These are phyloP conservation scores for Euplexia lucipara DNA, from an alignment of 2,888 invertebrate genomes.

Conservation along the genomic window DNA sequence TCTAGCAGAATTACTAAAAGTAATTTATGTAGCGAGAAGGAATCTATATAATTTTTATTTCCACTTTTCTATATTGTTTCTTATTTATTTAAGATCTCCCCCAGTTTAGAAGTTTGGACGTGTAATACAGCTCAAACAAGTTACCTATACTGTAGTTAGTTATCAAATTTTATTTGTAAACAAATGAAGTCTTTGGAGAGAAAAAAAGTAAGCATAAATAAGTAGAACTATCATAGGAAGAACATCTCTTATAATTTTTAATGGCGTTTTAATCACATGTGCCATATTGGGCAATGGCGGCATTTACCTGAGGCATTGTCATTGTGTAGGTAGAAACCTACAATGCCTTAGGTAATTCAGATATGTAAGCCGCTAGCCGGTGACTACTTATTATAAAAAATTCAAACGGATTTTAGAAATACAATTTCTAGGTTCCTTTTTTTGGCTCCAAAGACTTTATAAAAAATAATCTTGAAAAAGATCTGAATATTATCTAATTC, in stretches of 20 bases:
- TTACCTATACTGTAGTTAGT: slow-evolving; percentile 82
- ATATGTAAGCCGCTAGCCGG: too few species aligned
- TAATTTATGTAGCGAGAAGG: slow-evolving; percentile 44
- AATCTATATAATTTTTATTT: not conserved
- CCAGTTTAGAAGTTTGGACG: slow-evolving; percentile 63
- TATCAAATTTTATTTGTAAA: slow-evolving; percentile 52
- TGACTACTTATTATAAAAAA: not conserved
- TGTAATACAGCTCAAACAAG: slow-evolving; percentile 86
- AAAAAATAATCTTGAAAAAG: slow-evolving; percentile 66
- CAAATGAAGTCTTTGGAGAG: slow-evolving; percentile 37
- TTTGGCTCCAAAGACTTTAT: slow-evolving; percentile 57
- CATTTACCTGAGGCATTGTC: too few species aligned
- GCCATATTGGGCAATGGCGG: too few species aligned
- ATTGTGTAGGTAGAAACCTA: too few species aligned
- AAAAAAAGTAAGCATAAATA: not conserved
- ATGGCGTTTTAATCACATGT: too few species aligned
- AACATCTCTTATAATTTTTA: too few species aligned
- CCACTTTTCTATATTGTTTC: not conserved
- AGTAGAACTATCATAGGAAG: too few species aligned
- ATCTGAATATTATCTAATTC: slow-evolving; percentile 71
- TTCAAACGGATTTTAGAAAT: too few species aligned
- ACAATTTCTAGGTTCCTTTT: not conserved
- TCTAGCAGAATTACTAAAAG: slow-evolving; percentile 43
- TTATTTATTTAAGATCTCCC: slow-evolving; percentile 43
- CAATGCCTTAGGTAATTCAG: not conserved